A percentile compares a stretch with the other conserved stretches of the same genome.
Conservation (phyloP, 2,113 vertebrate species). For the Entomyzon cyanotis region DNA sequence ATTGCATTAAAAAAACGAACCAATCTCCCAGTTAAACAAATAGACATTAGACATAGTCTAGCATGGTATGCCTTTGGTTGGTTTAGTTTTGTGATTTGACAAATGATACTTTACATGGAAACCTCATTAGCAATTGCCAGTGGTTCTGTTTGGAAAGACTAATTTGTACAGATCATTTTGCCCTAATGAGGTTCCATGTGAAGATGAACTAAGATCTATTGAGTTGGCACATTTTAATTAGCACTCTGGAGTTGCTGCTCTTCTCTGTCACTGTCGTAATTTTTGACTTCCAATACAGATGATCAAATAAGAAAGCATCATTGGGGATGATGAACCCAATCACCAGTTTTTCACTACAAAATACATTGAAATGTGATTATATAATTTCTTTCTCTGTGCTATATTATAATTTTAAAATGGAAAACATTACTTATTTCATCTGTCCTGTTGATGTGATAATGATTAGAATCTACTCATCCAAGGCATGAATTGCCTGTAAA, state of each 20-base stretch:
- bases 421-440: too few species aligned
- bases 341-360: background rate
- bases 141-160: constrained; percentile 25
- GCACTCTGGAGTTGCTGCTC: background rate
- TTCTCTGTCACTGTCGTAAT: background rate
- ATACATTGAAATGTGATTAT: background rate
- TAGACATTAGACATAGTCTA: background rate
- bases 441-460: too few species aligned
- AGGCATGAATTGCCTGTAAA: too few species aligned
- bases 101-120: constrained; percentile 13
- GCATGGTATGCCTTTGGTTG: background rate
- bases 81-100: constrained; percentile 2
- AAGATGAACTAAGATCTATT: constrained; percentile 28
- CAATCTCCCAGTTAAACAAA: background rate
- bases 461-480: too few species aligned
- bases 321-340: background rate
- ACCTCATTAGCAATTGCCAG: constrained; percentile 39
- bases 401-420: too few species aligned
- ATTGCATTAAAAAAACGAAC: background rate
- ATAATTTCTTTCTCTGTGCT: background rate
- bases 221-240: constrained; percentile 41
- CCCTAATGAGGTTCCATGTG: constrained; percentile 29
- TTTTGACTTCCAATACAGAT: background rate
- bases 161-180: constrained; percentile 44
- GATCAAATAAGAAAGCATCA: background rate